Evolutionary conservation across 2,888 invertebrate species (phyloP), one percentile per base, ranked within the genome.

Genomic region (Tenthredo mesomela): DNA sequence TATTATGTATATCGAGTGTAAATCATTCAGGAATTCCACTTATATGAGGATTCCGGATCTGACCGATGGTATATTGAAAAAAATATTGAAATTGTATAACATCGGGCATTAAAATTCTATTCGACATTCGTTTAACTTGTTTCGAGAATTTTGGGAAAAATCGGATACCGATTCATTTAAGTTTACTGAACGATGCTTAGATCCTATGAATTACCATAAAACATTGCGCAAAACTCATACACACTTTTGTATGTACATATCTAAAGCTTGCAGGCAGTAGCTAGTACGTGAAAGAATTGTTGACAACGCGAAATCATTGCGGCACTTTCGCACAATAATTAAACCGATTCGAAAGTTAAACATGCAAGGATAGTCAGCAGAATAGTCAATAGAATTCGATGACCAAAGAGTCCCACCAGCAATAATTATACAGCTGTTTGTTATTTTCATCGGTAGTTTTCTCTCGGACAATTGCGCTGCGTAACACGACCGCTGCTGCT

Each of bases 261-360:
- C 29, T 67, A 67, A 67, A 18, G 12, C 33, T 67, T 67, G 67
- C 33, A n/a, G 33, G 33, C 33, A 33, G 33, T 67, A 29, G 2
- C 33, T 67, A n/a, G n/a, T n/a, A 43, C 73, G 43, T 73, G 43
- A 43, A 73, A 21, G 43, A 43, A 73, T 73, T n/a, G 43, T 73
- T 73, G 73, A 73, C 43, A 47, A 73, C 5, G 43, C 21, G 33
- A 67, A 73, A 43, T 73, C 73, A 73, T 73, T 43, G 73, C 43
- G 33, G 67, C 12, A 73, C 43, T 73, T 73, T 73, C 73, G 73
- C 43, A 43, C 29, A 25, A 43, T 73, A 43, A 73, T 73, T 47
- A 25, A 9, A 43, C n/a, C 73, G 73, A 73, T 73, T 73, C 73
- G 73, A 73, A 73, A 73, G 73, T 43, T 73, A 15, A 40, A 67